These are phyloP conservation scores for Orchesella cincta DNA, from an alignment of 1,140 invertebrate genomes.

Conservation along the genomic window DNA sequence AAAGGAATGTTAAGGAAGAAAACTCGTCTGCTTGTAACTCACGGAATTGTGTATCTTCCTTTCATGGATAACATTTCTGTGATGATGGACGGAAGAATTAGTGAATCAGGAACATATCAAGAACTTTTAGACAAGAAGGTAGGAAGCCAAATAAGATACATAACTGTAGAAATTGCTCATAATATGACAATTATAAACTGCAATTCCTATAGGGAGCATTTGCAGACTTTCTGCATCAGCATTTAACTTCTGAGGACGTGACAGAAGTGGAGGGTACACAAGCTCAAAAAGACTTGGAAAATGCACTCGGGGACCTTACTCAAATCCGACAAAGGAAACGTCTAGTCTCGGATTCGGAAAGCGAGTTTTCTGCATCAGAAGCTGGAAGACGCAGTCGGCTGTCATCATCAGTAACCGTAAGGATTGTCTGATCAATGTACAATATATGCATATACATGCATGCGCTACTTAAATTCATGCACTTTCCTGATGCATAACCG, in stretches of 20 bases:
- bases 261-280: background rate
- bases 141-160: too few relatives aligned
- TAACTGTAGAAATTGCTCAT: too few relatives aligned
- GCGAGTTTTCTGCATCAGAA: conserved; percentile 3
- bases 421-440: background rate
- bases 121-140: conserved; percentile 54
- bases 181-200: too few relatives aligned
- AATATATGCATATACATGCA: background rate
- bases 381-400: background rate
- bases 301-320: background rate
- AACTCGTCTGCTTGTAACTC: conserved; percentile 60
- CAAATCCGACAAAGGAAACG: background rate
- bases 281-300: background rate
- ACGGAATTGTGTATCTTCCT: conserved; percentile 59
- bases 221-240: conserved; percentile 50
- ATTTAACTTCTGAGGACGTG: conserved; percentile 14
- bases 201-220: too few relatives aligned
- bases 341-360: background rate
- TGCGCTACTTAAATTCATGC: too few relatives aligned
- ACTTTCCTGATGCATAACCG: too few relatives aligned
- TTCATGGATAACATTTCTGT: conserved; percentile 60
- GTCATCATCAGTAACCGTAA: background rate
- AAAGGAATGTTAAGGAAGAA: conserved; percentile 57
- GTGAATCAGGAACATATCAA: conserved; percentile 58
- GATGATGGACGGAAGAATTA: conserved; percentile 58